Percentiles rank a stretch among this genome's conserved stretches.
These are phyloP conservation scores for Poecile montanus DNA, from an alignment of 2,797 vertebrate genomes.

Conservation along the genomic window DNA sequence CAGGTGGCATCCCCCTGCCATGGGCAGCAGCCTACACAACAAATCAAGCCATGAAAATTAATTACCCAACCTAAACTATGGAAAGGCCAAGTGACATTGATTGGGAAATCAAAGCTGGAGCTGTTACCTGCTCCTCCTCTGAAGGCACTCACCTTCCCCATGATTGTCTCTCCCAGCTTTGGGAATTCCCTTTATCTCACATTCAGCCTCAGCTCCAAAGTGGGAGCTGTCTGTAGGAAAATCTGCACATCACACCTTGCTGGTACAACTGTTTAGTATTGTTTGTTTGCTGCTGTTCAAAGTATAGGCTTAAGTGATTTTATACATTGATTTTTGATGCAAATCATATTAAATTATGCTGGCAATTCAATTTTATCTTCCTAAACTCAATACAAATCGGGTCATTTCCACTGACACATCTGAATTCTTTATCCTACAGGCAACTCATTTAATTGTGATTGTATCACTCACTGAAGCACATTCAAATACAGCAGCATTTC, in stretches of 20 bases:
- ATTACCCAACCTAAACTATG: not conserved
- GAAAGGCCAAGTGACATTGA: slow-evolving; percentile 9
- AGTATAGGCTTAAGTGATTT: not conserved
- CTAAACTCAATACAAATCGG: not conserved
- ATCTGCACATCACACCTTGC: not conserved
- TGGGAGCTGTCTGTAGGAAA: not conserved
- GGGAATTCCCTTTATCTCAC: not conserved
- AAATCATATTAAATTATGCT: not conserved
- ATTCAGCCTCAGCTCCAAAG: not conserved
- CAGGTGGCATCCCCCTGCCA: not conserved
- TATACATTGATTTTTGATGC: not conserved
- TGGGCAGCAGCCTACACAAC: not conserved
- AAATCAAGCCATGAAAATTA: not conserved
- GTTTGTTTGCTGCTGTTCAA: not conserved
- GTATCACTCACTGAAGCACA: not conserved
- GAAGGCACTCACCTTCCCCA: not conserved
- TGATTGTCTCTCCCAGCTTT: not conserved
- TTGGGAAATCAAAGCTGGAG: not conserved
- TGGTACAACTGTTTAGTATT: not conserved
- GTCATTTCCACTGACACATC: not conserved
- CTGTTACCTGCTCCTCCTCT: not conserved
- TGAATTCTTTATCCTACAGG: not conserved
- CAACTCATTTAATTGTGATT: not conserved
- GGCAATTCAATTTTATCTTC: not conserved
- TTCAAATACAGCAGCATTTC: not conserved